Base-by-base conservation (phyloP, 2,113 vertebrate genomes). In the Crocuta crocuta region DNA sequence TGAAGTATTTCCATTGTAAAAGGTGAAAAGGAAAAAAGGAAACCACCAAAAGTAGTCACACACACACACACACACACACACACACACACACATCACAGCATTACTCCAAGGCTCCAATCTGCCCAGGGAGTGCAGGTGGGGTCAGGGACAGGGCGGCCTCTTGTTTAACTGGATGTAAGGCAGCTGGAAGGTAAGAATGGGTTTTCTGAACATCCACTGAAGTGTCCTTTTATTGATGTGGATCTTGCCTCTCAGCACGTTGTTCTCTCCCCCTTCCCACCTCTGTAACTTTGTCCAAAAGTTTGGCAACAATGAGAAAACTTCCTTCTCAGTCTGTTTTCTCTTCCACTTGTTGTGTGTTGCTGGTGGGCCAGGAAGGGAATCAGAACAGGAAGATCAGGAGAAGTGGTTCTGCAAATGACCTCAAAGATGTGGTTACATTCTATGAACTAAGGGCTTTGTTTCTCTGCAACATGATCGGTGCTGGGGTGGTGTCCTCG, bases 181-280 rank as follows among this genome's bases (percentile, higher is more conserved):
- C 99, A 99, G 99, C 98, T 98, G 98, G 98, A 98, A 98, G 98
- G 98, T 98, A 97, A 98, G 98, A 98, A 89, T 87, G 0, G 98
- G 96, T 95, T 97, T 97, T 98, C 98, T 96, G 97, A 97, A 97
- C 98, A 98, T 98, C 96, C 95, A 5, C 90, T 50, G 97, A 97
- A 96, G 94, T 33, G 92, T 98, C 97, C 96, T 97, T 87, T 26
- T 63, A 76, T 95, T 35, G 85, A 91, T 68, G 97, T 58, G 31
- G 71, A 43, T 71, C 94, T 95, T 89, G 96, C 93, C 97, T 94
- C 96, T 98, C 98, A 96, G 89, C 86, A 11, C 8, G 24, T 15
- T 10, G 39, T 58, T 85, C 79, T 97, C 95, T 7, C 85, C 98
- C 96, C 96, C 55, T 95, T 98, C 97, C 97, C 97, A 73, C 97